phyloP scores from a whole-genome alignment of 2,113 vertebrate species.

The Pithys albifrons region DNA sequence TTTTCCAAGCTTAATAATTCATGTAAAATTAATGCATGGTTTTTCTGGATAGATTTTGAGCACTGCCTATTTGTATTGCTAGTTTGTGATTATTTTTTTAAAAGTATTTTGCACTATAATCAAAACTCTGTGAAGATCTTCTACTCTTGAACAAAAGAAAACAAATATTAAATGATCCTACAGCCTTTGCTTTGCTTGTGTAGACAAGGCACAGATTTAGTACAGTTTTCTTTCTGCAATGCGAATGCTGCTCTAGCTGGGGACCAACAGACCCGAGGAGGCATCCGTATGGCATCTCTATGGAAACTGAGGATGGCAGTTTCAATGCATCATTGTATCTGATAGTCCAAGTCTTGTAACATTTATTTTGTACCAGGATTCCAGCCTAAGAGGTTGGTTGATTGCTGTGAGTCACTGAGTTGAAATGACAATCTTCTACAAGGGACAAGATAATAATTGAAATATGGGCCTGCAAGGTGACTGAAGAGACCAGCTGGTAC shows the following conservation, averaged over 20 bases:
- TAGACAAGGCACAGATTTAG: not conserved
- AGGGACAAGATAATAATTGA: not conserved
- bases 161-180: not conserved
- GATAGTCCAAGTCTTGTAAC: constrained; percentile 5
- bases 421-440: not conserved
- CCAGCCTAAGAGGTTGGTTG: constrained; percentile 11
- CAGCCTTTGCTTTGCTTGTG: not conserved
- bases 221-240: not conserved
- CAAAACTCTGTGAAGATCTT: not conserved
- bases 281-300: constrained; percentile 27
- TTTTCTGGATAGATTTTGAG: not conserved
- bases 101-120: not conserved
- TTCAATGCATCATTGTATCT: constrained; percentile 17
- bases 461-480: not conserved
- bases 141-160: not conserved
- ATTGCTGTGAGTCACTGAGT: not conserved
- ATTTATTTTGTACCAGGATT: constrained; percentile 19
- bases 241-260: not conserved
- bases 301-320: constrained; percentile 39
- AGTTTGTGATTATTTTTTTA: not conserved
- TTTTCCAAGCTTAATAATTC: not conserved
- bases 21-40: not conserved
- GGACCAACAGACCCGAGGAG: not conserved
- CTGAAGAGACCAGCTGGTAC: not conserved
- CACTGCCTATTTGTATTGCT: not conserved